Evolutionary conservation across 1,140 invertebrate genomes (phyloP).

Genomic region (Lycorma delicatula): DNA sequence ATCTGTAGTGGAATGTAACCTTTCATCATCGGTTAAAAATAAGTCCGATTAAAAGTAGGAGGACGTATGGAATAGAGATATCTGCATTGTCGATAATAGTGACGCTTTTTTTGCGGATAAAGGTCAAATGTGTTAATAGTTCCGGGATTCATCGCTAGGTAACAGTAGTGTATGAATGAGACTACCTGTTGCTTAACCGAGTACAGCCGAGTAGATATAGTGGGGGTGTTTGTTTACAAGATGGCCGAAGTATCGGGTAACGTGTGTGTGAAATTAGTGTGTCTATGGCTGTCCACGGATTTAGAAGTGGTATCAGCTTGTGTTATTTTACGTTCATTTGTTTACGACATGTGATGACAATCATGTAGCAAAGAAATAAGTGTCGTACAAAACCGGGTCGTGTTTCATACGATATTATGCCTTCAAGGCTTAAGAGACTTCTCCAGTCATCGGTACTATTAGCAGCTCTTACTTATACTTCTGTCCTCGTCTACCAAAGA

Average conservation of each 20-base stretch:
- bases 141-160: not conserved
- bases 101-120: too few relatives aligned
- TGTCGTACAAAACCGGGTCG: not conserved
- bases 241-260: not conserved
- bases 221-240: not conserved
- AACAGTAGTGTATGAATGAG: not conserved
- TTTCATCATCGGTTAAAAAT: too few relatives aligned
- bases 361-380: not conserved
- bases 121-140: too few relatives aligned
- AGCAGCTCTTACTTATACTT: not conserved
- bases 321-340: slow-evolving; percentile 2
- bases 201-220: not conserved
- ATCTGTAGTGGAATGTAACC: too few relatives aligned
- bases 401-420: not conserved
- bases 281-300: not conserved
- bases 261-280: not conserved
- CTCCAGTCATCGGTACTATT: not conserved
- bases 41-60: too few relatives aligned
- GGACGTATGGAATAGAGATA: too few relatives aligned
- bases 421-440: not conserved
- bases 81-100: too few relatives aligned
- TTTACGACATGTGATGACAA: slow-evolving; percentile 3
- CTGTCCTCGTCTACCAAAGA: slow-evolving; percentile 5
- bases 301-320: not conserved
- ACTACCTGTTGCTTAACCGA: not conserved